A percentile compares a stretch with the other conserved stretches of the same genome.
Evolutionary conservation across 2,113 vertebrate species (phyloP).

Genomic region (Crocuta crocuta): DNA sequence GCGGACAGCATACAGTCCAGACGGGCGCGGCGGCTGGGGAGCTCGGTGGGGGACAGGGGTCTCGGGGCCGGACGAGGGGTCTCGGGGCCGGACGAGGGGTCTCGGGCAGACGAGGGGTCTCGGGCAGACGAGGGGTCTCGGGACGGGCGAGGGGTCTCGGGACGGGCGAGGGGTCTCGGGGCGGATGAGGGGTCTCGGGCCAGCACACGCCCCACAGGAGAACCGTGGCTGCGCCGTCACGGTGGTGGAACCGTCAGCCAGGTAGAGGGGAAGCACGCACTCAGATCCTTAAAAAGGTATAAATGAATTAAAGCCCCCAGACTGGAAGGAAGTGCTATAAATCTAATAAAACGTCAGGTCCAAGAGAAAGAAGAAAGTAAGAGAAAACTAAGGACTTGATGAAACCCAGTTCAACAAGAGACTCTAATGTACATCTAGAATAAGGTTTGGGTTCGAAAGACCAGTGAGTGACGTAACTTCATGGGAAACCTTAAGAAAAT

Average conservation of each 20-base stretch:
- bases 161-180: background rate
- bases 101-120: too few species aligned
- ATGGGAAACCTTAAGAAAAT: background rate
- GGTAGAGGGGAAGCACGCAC: background rate
- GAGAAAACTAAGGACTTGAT: background rate
- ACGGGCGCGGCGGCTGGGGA: too few species aligned
- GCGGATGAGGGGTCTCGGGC: too few species aligned
- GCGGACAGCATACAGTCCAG: background rate
- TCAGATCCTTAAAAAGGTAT: background rate
- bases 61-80: too few species aligned
- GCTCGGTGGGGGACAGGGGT: too few species aligned
- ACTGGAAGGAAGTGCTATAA: background rate
- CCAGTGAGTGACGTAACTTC: background rate
- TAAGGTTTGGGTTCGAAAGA: background rate
- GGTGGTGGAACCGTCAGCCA: background rate
- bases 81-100: too few species aligned
- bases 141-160: too few species aligned
- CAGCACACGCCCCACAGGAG: too few species aligned
- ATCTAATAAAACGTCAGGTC: background rate
- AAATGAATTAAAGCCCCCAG: background rate
- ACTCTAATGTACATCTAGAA: background rate
- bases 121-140: too few species aligned
- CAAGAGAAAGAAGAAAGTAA: background rate
- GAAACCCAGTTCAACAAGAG: background rate
- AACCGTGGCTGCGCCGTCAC: too few species aligned